A percentile compares a stretch with the other conserved stretches of the same genome.
Evolutionary conservation across 2,113 vertebrate genomes (phyloP).

Genomic region (Fregata magnificens): DNA sequence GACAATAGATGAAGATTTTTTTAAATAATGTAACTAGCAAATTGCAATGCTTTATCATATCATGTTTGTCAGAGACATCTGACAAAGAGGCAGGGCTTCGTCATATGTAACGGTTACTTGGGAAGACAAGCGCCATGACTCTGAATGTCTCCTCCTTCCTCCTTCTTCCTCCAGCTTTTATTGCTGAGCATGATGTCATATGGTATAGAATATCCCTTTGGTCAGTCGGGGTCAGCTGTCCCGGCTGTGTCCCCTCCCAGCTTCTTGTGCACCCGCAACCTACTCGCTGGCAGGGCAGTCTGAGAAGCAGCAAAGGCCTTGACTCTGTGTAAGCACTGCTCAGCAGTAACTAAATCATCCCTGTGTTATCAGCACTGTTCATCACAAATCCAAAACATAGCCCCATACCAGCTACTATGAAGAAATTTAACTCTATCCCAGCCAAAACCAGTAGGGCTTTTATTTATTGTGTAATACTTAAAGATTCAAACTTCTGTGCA

Average conservation of each 20-base stretch:
- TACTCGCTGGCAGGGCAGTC: accelerated
- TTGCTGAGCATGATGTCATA: not conserved
- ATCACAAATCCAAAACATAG: not conserved
- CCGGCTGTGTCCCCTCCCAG: not conserved
- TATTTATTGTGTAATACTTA: not conserved
- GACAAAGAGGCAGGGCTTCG: not conserved
- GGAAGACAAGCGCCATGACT: accelerated
- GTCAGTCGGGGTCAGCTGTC: not conserved
- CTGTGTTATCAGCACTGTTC: not conserved
- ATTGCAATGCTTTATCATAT: not conserved
- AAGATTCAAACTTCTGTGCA: not conserved
- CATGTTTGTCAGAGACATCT: not conserved
- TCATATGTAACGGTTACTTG: not conserved
- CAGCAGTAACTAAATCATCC: not conserved
- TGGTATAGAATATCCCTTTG: not conserved
- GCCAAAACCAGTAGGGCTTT: not conserved
- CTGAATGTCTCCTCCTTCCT: not conserved
- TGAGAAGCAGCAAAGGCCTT: not conserved
- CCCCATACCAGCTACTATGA: not conserved
- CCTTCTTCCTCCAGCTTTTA: not conserved
- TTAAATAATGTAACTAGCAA: not conserved
- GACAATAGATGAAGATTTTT: not conserved
- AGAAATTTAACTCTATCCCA: not conserved
- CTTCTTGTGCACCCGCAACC: not conserved
- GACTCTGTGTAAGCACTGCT: not conserved